phyloP scores from a whole-genome alignment of 2,888 invertebrate species.

The Lycophotia porphyrea region DNA sequence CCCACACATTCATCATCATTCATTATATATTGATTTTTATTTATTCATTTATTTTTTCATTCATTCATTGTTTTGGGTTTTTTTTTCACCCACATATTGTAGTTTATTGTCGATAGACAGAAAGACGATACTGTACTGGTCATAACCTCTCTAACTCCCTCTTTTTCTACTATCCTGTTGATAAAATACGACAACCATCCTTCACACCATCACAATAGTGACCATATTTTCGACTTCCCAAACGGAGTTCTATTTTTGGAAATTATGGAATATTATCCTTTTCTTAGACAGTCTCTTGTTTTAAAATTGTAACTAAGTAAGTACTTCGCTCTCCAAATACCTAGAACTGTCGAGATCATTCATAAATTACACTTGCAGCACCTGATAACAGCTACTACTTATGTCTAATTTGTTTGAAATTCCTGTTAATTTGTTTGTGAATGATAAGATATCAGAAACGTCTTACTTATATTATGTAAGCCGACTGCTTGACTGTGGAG shows the following conservation, averaged over 20 bases:
- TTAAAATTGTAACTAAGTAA: neutral
- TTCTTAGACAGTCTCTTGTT: neutral
- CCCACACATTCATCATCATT: no score
- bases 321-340: conserved; percentile 11
- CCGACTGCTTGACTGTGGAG: neutral
- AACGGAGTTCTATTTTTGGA: neutral
- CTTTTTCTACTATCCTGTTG: no score
- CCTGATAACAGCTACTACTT: conserved; percentile 12
- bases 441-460: conserved; percentile 32
- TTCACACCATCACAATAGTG: neutral
- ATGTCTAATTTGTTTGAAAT: conserved; percentile 35
- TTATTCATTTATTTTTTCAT: no score
- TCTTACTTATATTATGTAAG: conserved; percentile 29
- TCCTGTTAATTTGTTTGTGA: conserved; percentile 28
- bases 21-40: no score
- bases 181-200: no score
- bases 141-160: no score
- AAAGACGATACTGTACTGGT: no score
- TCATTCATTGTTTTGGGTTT: no score
- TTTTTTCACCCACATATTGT: no score
- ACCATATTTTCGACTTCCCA: neutral
- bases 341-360: conserved; percentile 28
- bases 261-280: no score
- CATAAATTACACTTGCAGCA: conserved; percentile 24
- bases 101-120: neutral